phyloP scores from a whole-genome alignment of 2,113 vertebrate species.

The Manacus vitellinus region DNA sequence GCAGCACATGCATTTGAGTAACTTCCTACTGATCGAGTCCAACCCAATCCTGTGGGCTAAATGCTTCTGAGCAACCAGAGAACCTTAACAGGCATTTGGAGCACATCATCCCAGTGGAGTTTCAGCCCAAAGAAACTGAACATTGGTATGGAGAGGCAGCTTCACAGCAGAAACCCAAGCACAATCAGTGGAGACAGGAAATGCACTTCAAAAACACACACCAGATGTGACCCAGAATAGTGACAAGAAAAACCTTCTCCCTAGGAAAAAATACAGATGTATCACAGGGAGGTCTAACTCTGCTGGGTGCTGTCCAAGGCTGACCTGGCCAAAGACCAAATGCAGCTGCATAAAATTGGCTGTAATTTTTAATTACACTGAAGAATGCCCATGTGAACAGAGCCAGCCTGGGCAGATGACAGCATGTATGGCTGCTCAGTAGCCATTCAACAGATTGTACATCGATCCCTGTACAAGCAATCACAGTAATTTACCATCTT shows the following conservation, averaged over 20 bases:
- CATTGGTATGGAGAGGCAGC: background rate
- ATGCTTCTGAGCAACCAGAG: background rate
- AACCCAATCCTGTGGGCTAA: background rate
- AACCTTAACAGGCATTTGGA: background rate
- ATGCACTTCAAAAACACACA: background rate
- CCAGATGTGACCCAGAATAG: background rate
- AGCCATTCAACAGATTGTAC: background rate
- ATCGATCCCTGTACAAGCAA: background rate
- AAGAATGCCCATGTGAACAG: background rate
- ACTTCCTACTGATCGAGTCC: background rate
- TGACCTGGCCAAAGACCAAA: background rate
- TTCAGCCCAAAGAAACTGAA: background rate
- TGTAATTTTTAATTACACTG: background rate
- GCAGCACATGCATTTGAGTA: background rate
- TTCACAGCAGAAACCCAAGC: background rate
- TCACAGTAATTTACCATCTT: background rate
- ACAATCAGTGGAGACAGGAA: background rate
- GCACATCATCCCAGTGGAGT: background rate
- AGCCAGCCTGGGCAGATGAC: background rate
- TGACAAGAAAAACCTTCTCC: background rate
- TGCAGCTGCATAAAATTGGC: background rate
- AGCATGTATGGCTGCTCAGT: rapidly evolving
- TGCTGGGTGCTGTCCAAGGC: background rate
- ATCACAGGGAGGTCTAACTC: background rate
- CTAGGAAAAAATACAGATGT: background rate